phyloP scores from a whole-genome alignment of 2,113 vertebrate genomes.

The Scatophagus argus region DNA sequence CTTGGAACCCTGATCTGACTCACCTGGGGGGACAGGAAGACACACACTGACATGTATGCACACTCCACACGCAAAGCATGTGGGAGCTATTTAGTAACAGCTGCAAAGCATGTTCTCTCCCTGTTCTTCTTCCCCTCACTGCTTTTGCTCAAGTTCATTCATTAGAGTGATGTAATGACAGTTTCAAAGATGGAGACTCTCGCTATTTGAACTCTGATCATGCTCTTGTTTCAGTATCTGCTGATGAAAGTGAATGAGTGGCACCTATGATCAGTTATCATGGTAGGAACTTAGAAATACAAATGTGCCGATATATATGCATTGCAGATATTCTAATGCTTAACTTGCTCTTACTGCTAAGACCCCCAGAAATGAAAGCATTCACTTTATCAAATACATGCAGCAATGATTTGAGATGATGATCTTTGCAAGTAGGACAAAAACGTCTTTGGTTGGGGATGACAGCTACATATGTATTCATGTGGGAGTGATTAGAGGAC shows the following conservation, averaged over 20 bases:
- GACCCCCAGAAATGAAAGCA: conserved; percentile 42
- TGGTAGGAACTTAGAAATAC: neutral
- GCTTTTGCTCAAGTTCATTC: conserved; percentile 43
- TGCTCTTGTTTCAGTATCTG: conserved; percentile 23
- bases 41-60: conserved; percentile 11
- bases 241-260: conserved; percentile 28
- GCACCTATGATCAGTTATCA: conserved; percentile 35
- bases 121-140: conserved; percentile 16
- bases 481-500: conserved; percentile 82
- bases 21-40: conserved; percentile 54
- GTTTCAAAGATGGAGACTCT: conserved; percentile 31
- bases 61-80: conserved; percentile 25
- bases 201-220: conserved; percentile 44
- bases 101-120: neutral
- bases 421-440: conserved; percentile 64
- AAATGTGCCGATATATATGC: conserved; percentile 2
- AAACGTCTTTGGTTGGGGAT: conserved; percentile 60
- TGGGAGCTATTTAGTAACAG: conserved; percentile 27
- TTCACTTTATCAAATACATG: conserved; percentile 39
- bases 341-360: neutral
- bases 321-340: conserved; percentile 22
- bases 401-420: conserved; percentile 59
- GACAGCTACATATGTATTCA: conserved; percentile 69
- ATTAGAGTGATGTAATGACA: conserved; percentile 38
- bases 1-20: conserved; percentile 37